phyloP scores from a whole-genome alignment of 2,113 vertebrate species.

The Corvus hawaiiensis region DNA sequence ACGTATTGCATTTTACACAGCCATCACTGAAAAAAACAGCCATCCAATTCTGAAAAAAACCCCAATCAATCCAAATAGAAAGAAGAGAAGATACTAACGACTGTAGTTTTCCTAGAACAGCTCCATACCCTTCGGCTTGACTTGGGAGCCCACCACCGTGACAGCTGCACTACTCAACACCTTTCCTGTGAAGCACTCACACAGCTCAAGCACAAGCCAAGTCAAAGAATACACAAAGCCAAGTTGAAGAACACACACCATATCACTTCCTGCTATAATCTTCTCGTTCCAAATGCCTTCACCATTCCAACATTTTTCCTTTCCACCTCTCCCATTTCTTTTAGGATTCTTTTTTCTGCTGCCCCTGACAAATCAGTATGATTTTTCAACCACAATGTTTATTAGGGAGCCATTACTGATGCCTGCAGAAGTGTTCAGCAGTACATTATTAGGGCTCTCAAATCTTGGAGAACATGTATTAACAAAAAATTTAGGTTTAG shows the following conservation, averaged over 20 bases:
- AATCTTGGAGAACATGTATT: neutral
- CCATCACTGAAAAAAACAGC: neutral
- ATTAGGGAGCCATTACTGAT: neutral
- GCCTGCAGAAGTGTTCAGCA: neutral
- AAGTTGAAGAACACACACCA: neutral
- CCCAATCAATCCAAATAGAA: neutral
- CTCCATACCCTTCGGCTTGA: neutral
- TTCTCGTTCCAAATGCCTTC: neutral
- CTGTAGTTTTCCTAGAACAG: neutral
- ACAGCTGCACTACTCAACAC: neutral
- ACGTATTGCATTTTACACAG: neutral
- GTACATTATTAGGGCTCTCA: neutral
- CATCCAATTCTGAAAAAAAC: neutral
- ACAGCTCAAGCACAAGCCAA: neutral
- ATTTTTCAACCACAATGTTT: neutral
- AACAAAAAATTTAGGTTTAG: neutral
- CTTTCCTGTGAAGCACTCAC: neutral
- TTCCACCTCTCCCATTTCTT: neutral
- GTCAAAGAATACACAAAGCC: neutral
- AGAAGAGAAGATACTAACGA: rapidly evolving
- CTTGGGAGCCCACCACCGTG: neutral
- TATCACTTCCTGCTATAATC: neutral
- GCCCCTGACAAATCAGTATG: neutral
- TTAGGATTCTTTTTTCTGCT: neutral
- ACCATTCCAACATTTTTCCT: neutral